Evolutionary conservation across 2,888 invertebrate species (phyloP).

Genomic region (Eurytoma adleriae): DNA sequence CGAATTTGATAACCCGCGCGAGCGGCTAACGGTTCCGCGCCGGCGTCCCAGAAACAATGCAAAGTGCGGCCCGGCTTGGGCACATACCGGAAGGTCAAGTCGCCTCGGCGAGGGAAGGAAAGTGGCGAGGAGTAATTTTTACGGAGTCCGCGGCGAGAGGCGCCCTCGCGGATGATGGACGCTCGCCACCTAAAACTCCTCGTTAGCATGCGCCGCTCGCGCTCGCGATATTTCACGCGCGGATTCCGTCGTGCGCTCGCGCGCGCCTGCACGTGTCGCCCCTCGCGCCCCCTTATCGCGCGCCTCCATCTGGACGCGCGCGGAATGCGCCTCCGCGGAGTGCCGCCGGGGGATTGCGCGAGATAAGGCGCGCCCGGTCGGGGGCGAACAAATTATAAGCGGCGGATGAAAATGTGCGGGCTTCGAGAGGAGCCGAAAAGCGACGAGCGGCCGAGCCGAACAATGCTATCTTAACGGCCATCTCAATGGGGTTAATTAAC

Average conservation of each 20-base stretch:
- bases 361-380: not conserved
- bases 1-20: too few relatives aligned
- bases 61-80: not conserved
- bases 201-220: not conserved
- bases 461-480: slow-evolving; percentile 48
- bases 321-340: not conserved
- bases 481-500: slow-evolving; percentile 73
- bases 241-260: slow-evolving; percentile 7
- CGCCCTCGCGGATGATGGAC: not conserved
- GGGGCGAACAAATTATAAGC: slow-evolving; percentile 5
- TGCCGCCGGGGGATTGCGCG: not conserved
- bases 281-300: slow-evolving; percentile 14
- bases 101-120: not conserved
- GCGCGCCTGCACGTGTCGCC: not conserved
- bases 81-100: not conserved
- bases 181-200: not conserved
- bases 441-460: not conserved
- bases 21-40: too few relatives aligned
- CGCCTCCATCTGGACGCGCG: not conserved
- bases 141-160: too few relatives aligned
- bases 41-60: not conserved
- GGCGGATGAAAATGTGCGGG: slow-evolving; percentile 2
- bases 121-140: too few relatives aligned
- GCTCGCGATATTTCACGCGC: slow-evolving; percentile 35
- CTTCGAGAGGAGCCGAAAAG: not conserved